phyloP scores from a whole-genome alignment of 2,888 invertebrate species.

The Phalera bucephala region DNA sequence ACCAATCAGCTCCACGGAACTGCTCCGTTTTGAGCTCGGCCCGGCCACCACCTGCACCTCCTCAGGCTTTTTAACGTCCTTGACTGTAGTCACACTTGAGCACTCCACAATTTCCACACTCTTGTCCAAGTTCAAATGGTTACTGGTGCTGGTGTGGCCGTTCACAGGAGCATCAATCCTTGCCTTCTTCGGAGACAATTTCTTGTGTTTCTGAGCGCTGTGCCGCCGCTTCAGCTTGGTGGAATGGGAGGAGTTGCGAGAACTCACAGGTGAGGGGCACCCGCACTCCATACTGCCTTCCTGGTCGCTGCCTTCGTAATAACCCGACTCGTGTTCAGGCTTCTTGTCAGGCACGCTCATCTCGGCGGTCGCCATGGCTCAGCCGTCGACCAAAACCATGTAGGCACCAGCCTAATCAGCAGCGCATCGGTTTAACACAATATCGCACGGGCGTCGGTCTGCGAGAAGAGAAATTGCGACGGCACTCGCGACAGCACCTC shows the following conservation, averaged over 20 bases:
- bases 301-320: conserved; percentile 89
- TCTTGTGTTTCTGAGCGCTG: conserved; percentile 64
- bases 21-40: conserved; percentile 61
- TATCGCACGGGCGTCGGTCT: conserved; percentile 14
- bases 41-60: conserved; percentile 55
- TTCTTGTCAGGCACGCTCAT: conserved; percentile 85
- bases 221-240: conserved; percentile 66
- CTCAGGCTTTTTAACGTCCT: conserved; percentile 49
- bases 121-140: conserved; percentile 46
- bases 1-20: conserved; percentile 73
- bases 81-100: conserved; percentile 43
- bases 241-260: conserved; percentile 73
- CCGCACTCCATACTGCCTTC: conserved; percentile 83
- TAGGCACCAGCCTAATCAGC: conserved; percentile 41
- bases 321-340: conserved; percentile 91
- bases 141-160: conserved; percentile 46
- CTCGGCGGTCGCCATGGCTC: conserved; percentile 79
- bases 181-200: conserved; percentile 58
- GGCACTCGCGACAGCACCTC: conserved; percentile 7
- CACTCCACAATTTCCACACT: conserved; percentile 72
- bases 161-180: conserved; percentile 58
- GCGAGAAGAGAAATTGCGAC: conserved; percentile 7
- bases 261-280: conserved; percentile 72
- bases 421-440: conserved; percentile 31
- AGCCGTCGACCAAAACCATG: conserved; percentile 70